Percentiles rank a stretch among this genome's conserved stretches.
Evolutionary conservation across 2,888 invertebrate genomes (phyloP).

Genomic region (Nasonia oneida): DNA sequence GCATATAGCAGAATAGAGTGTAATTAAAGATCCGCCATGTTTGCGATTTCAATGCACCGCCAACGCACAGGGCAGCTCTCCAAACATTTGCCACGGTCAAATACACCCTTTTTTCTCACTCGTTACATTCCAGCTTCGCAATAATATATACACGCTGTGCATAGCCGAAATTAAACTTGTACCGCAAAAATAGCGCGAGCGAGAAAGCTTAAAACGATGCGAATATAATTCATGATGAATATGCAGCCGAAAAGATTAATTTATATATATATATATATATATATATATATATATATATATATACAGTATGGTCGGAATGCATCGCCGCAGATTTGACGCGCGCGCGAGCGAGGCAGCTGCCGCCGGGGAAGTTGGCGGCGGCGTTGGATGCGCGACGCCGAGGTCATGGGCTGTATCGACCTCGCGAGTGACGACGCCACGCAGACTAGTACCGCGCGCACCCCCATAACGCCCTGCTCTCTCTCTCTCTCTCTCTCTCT

Average conservation of each 20-base stretch:
- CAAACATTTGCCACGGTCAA: not conserved
- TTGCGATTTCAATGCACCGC: not conserved
- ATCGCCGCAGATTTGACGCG: not conserved
- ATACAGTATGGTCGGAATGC: not conserved
- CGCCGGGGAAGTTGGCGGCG: not conserved
- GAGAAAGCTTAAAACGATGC: not conserved
- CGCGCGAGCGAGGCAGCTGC: not conserved
- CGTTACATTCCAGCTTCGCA: not conserved
- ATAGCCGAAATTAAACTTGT: not conserved
- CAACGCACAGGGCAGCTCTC: not conserved
- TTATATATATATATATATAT: too few relatives aligned
- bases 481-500: not conserved
- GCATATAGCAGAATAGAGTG: too few relatives aligned
- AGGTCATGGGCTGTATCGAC: slow-evolving; percentile 69
- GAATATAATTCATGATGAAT: not conserved
- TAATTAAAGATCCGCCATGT: not conserved
- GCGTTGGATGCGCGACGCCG: slow-evolving; percentile 57
- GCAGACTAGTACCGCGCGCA: slow-evolving; percentile 67
- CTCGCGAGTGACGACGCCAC: slow-evolving; percentile 66
- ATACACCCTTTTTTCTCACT: not conserved
- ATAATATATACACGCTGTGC: not conserved
- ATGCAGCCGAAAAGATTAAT: not conserved
- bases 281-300: too few relatives aligned
- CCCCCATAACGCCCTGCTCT: slow-evolving; percentile 53
- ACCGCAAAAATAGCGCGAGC: not conserved